These are phyloP conservation scores for Hippopotamus amphibius DNA, from an alignment of 2,113 vertebrate species.

Conservation along the genomic window DNA sequence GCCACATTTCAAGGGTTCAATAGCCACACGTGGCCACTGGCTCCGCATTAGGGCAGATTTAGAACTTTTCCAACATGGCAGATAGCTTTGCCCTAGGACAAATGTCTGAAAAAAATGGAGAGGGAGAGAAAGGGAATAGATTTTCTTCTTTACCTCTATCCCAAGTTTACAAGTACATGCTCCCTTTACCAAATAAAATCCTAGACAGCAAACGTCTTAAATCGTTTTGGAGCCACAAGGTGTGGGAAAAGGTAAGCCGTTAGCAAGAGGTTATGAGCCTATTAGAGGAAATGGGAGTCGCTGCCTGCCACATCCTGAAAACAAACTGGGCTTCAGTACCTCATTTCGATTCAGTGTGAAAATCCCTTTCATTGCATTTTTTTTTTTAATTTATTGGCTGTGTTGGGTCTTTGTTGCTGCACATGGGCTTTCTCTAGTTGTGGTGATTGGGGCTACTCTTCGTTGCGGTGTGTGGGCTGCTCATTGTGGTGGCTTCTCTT, in stretches of 20 bases:
- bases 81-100: neutral
- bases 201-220: constrained; percentile 25
- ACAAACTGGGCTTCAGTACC: constrained; percentile 2
- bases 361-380: neutral
- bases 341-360: constrained; percentile 50
- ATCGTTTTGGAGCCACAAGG: constrained; percentile 38
- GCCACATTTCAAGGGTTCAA: neutral
- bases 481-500: too few relatives aligned
- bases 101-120: neutral
- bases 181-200: neutral
- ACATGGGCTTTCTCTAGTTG: too few relatives aligned
- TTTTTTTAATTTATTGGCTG: neutral
- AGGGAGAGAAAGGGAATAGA: neutral
- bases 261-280: constrained; percentile 52
- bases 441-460: too few relatives aligned
- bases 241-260: constrained; percentile 45
- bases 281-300: constrained; percentile 39
- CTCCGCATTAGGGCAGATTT: neutral
- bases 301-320: constrained; percentile 53
- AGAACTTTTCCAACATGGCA: neutral
- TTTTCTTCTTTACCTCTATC: neutral
- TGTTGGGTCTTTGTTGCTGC: too few relatives aligned
- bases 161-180: neutral
- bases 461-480: too few relatives aligned
- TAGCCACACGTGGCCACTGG: neutral